Base-by-base conservation (phyloP, 2,888 invertebrate genomes). In the Gymnosoma rotundatum region DNA sequence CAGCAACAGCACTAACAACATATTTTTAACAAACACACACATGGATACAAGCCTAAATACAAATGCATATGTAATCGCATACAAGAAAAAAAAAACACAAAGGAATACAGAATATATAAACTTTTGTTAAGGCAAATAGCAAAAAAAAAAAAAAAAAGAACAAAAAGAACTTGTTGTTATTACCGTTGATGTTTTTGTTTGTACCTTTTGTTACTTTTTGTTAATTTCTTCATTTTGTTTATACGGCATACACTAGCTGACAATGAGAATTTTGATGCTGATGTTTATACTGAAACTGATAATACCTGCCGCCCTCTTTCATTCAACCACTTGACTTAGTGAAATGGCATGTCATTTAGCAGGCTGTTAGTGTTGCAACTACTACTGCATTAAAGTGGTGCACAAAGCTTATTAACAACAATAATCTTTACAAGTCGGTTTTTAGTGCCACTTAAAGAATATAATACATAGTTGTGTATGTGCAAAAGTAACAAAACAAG, bases 1-100 rank as follows among this genome's bases (percentile, higher is more conserved):
- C 67, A 74, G 67, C 21, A 72, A 50, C 45, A 80, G 64, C 70
- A 64, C 16, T 72, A 66, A 52, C 58, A 79, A 69, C 69, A 63
- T 74, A 74, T 38, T 52, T 60, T 18, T 10, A 21, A 50, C n/a
- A 21, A 32, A 52, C 10, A 32, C 25, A 58, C 38, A 18, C 9
- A 7, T 10, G 42, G 2, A 42, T 9, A 4, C 42, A 12, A 42
- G 2, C 12, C 0, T 6, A 18, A 12, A 75, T 50, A 38, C 58
- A 42, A 42, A 18, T 16, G 32, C 18, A 63, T 50, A 54, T 66
- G 45, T 16, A 18, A 12, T 18, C 21, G 32, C 18, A 32, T 25
- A 38, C 20, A 32, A 48, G 50, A 25, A 32, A 32, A 5, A 60
- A 25, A 32, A 32, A 5, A 32, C 32, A 32, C 6, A 32, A 32